Evolutionary conservation across 2,888 invertebrate genomes (phyloP), one percentile per base, ranked within the genome.

Genomic region (Cephus pygmeus): DNA sequence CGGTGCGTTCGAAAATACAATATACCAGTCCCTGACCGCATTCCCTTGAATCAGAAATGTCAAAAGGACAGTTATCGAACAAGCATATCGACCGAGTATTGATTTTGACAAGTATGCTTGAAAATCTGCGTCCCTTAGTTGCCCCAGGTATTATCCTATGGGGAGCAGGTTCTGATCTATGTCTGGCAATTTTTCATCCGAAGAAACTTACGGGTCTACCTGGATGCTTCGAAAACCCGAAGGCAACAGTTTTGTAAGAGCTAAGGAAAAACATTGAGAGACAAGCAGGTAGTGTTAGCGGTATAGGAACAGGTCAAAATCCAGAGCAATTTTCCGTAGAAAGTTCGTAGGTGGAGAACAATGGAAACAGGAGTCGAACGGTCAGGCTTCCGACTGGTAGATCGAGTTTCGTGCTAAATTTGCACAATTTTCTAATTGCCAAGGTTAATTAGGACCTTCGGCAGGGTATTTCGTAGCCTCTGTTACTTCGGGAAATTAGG

Each of bases 181-280:
- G 85, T 77, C 77, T 81, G 80, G 86, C 83, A 85, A 88, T 90
- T 89, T 90, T 89, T 90, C 89, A 87, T 84, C 81, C 84, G 81
- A 87, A 85, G 87, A 90, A 90, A 89, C 88, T 88, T 85, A 69
- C 81, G 69, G 34, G 40, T 74, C 77, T 79, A 81, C 78, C 78
- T 78, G 77, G 78, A 78, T 79, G 79, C 75, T 75, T 73, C 79
- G 56, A 76, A 33, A 76, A 77, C 56, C 73, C 73, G 77, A 76
- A 73, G 75, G 75, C 69, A 68, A 56, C 56, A 84, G 87, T 84
- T 83, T 80, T 76, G 77, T 79, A 79, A 30, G 75, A 79, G 73
- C 35, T 75, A 36, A 36, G 69, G 56, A 15, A 75, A 78, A 73
- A 78, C 75, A 40, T n/a, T 69, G 76, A 73, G 68, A 56, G 34